Conservation (phyloP, 2,888 invertebrate genomes). For the Epistrophe grossulariae region DNA sequence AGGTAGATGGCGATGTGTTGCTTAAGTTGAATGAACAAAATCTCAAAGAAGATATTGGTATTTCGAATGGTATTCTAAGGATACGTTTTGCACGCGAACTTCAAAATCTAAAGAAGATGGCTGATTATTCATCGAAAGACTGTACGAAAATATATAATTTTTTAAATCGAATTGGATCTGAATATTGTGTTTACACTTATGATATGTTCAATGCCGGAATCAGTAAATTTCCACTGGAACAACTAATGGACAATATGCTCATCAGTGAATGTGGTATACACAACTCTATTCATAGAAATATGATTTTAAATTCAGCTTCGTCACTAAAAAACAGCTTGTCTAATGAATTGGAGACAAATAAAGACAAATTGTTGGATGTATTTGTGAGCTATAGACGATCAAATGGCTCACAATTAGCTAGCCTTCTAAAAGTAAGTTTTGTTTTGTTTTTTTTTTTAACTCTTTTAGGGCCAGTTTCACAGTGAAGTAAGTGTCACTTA, state of each 20-base stretch:
- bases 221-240: slow-evolving; percentile 93
- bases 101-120: slow-evolving; percentile 96
- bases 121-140: slow-evolving; percentile 98
- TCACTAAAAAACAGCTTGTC: slow-evolving; percentile 86
- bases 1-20: slow-evolving; percentile 98
- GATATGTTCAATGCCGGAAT: slow-evolving; percentile 97
- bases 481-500: too few species aligned
- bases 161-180: slow-evolving; percentile 92
- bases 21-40: slow-evolving; percentile 96
- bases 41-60: slow-evolving; percentile 95
- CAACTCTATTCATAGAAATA: slow-evolving; percentile 96
- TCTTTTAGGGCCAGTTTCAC: too few species aligned
- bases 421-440: slow-evolving; percentile 89
- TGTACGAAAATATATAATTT: slow-evolving; percentile 95
- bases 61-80: slow-evolving; percentile 96
- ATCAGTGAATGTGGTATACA: slow-evolving; percentile 94
- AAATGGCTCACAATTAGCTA: slow-evolving; percentile 98
- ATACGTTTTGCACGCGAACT: slow-evolving; percentile 96
- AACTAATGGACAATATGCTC: slow-evolving; percentile 95
- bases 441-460: neutral
- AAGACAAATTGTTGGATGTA: slow-evolving; percentile 94
- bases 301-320: slow-evolving; percentile 94
- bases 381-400: slow-evolving; percentile 99
- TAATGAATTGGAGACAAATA: slow-evolving; percentile 89
- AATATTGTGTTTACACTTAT: slow-evolving; percentile 98